These are phyloP conservation scores for Maconellicoccus hirsutus DNA, from an alignment of 1,140 invertebrate species.

Conservation along the genomic window DNA sequence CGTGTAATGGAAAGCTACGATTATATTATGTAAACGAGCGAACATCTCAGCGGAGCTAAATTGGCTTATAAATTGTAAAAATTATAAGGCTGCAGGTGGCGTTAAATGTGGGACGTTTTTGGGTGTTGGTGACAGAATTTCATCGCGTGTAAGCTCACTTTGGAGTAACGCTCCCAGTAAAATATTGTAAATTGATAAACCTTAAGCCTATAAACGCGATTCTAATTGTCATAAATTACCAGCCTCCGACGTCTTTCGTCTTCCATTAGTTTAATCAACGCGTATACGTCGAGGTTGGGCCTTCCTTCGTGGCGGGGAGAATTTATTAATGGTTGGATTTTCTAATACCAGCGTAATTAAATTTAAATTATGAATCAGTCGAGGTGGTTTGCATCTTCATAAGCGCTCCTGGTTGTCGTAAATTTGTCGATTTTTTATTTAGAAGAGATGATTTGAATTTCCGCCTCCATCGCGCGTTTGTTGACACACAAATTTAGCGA, in stretches of 20 bases:
- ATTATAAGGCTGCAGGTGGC: neutral
- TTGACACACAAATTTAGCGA: too few species aligned
- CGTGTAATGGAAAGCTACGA: neutral
- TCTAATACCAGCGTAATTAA: neutral
- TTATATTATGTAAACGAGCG: neutral
- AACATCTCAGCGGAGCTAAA: neutral
- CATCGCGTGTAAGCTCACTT: neutral
- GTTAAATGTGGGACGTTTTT: neutral
- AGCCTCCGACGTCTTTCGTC: neutral
- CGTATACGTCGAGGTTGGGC: neutral
- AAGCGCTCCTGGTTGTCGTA: too few species aligned
- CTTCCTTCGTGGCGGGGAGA: neutral
- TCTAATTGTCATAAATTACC: neutral
- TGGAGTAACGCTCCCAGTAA: neutral
- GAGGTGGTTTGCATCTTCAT: too few species aligned
- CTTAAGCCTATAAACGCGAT: neutral
- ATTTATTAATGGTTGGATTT: neutral
- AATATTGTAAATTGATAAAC: slow-evolving; percentile 6
- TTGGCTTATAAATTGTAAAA: neutral
- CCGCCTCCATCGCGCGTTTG: too few species aligned
- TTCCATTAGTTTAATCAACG: neutral
- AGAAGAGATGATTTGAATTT: too few species aligned
- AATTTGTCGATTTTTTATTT: too few species aligned
- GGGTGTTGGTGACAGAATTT: slow-evolving; percentile 7
- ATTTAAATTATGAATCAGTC: neutral